Conservation (phyloP, 2,888 invertebrate genomes). For the Drosophila ustulata region DNA sequence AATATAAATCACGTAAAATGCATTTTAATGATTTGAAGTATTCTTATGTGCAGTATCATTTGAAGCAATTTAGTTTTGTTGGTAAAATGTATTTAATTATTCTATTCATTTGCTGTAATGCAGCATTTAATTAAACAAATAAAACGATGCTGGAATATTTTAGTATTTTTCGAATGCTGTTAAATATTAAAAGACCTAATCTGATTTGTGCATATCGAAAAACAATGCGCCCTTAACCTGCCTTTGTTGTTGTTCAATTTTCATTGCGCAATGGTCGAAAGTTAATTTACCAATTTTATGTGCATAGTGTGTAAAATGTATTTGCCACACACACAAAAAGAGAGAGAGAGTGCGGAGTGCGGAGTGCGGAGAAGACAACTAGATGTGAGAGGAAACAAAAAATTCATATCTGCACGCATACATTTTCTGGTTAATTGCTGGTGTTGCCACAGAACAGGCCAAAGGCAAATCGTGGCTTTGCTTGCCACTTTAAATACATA, state of each 20-base stretch:
- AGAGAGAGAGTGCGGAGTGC: neutral
- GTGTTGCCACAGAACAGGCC: conserved; percentile 17
- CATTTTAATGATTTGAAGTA: too few relatives aligned
- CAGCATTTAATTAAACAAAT: too few relatives aligned
- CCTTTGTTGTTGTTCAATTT: neutral
- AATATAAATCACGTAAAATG: too few relatives aligned
- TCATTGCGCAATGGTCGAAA: neutral
- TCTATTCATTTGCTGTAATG: too few relatives aligned
- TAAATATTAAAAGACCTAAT: too few relatives aligned
- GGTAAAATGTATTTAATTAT: too few relatives aligned
- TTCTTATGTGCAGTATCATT: too few relatives aligned
- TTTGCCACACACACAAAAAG: neutral
- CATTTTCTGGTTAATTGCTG: conserved; percentile 18
- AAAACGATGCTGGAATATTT: too few relatives aligned
- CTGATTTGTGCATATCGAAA: too few relatives aligned
- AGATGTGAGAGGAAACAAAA: too few relatives aligned
- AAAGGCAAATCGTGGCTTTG: conserved; percentile 10
- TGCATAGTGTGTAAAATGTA: neutral
- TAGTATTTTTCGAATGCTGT: too few relatives aligned
- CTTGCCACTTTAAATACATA: conserved; percentile 6
- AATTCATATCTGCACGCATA: conserved; percentile 1
- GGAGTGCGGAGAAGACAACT: neutral
- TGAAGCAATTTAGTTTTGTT: too few relatives aligned
- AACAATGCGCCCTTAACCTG: neutral
- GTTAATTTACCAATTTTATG: conserved; percentile 11